Evolutionary conservation across 2,888 invertebrate species (phyloP).

Genomic region (Lasioglossum calceatum): DNA sequence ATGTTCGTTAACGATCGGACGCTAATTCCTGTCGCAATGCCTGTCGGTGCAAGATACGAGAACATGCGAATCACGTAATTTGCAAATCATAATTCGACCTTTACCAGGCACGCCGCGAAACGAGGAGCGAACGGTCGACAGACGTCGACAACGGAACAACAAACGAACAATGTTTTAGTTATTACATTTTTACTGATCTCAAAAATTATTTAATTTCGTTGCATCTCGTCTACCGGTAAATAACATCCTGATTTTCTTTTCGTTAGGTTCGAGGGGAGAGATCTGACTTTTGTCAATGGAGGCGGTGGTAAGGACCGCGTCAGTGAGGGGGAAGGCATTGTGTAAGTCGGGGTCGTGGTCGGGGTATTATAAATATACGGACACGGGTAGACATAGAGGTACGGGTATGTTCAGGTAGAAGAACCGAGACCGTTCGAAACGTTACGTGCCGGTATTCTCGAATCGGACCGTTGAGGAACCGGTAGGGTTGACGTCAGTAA

Average conservation of each 20-base stretch:
- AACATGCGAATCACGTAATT: neutral
- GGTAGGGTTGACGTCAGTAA: slow-evolving; percentile 33
- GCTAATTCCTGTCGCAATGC: slow-evolving; percentile 16
- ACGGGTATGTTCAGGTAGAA: neutral
- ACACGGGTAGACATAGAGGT: neutral
- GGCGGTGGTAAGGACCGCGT: neutral
- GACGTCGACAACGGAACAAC: neutral
- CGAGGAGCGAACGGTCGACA: neutral
- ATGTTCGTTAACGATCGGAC: slow-evolving; percentile 32
- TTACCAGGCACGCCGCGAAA: slow-evolving; percentile 28
- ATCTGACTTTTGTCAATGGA: neutral
- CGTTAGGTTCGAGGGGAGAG: neutral
- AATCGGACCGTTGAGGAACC: neutral
- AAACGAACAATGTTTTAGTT: neutral
- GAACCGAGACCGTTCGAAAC: neutral
- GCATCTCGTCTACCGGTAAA: neutral
- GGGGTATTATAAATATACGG: neutral
- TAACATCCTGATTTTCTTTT: neutral
- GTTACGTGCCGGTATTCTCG: neutral
- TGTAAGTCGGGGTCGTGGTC: no score
- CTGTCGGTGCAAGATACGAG: neutral
- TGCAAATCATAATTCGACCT: slow-evolving; percentile 13
- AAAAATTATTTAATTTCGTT: neutral
- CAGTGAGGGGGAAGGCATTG: neutral
- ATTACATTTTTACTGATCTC: neutral